A percentile compares a stretch with the other conserved stretches of the same genome.
phyloP scores from a whole-genome alignment of 2,113 vertebrate species.

The Caretta caretta region DNA sequence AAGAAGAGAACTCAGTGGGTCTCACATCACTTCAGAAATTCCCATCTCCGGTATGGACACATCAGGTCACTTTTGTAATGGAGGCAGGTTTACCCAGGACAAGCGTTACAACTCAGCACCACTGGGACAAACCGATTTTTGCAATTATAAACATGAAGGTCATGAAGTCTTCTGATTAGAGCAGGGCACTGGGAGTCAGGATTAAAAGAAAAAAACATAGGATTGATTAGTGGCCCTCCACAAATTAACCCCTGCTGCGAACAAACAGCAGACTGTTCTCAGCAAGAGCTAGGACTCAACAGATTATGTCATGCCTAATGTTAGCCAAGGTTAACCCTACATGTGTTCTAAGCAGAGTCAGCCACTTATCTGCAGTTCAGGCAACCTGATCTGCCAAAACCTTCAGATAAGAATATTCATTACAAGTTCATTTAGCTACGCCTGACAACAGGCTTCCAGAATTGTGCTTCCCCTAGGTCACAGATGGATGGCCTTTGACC shows the following conservation, averaged over 20 bases:
- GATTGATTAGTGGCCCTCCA: accelerated
- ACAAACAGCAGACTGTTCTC: not conserved
- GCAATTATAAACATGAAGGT: not conserved
- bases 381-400: not conserved
- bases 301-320: not conserved
- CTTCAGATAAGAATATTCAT: not conserved
- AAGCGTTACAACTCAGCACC: not conserved
- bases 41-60: too few species aligned
- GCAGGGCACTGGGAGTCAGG: not conserved
- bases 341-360: not conserved
- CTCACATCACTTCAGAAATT: not conserved
- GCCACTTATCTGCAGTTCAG: not conserved
- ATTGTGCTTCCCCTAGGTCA: not conserved
- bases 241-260: not conserved
- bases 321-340: accelerated
- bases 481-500: not conserved
- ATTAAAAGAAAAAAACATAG: not conserved
- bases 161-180: not conserved
- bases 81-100: not conserved
- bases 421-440: not conserved
- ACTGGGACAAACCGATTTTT: not conserved
- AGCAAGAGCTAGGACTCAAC: not conserved
- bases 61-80: not conserved
- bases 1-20: not conserved
- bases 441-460: not conserved